phyloP scores from a whole-genome alignment of 1,140 invertebrate genomes.

The Papilio polytes region DNA sequence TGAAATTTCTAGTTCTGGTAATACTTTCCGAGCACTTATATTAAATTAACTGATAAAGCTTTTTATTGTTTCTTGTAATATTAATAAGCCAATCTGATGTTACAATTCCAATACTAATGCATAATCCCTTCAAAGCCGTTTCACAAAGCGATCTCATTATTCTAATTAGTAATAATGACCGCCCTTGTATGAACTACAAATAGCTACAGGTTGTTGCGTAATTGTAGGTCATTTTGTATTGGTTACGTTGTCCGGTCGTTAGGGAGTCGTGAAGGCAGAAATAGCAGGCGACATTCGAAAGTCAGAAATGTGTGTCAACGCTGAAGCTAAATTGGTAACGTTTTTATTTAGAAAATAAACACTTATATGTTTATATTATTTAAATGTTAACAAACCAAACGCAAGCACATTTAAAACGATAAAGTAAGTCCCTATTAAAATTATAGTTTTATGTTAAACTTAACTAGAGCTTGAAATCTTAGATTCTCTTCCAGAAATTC shows the following conservation, averaged over 20 bases:
- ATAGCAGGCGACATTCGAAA: slow-evolving; percentile 70
- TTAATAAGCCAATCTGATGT: background rate
- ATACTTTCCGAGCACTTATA: no score
- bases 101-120: background rate
- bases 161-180: slow-evolving; percentile 13
- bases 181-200: slow-evolving; percentile 16
- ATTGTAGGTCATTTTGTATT: slow-evolving; percentile 62
- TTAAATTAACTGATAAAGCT: background rate
- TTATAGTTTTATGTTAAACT: no score
- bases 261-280: slow-evolving; percentile 60
- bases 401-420: background rate
- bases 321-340: slow-evolving; percentile 54
- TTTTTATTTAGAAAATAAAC: slow-evolving; percentile 35
- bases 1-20: no score
- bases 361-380: slow-evolving; percentile 10
- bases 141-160: slow-evolving; percentile 10
- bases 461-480: no score
- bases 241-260: slow-evolving; percentile 63
- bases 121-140: background rate
- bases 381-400: background rate
- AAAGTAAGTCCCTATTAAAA: background rate
- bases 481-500: no score
- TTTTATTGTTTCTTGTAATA: background rate
- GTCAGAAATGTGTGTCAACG: slow-evolving; percentile 71
- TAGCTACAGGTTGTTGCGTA: slow-evolving; percentile 50